Evolutionary conservation across 53 echinoderm and acorn worm species (phyloP), one percentile per base, ranked within the genome.

Genomic region (Antedon mediterranea): DNA sequence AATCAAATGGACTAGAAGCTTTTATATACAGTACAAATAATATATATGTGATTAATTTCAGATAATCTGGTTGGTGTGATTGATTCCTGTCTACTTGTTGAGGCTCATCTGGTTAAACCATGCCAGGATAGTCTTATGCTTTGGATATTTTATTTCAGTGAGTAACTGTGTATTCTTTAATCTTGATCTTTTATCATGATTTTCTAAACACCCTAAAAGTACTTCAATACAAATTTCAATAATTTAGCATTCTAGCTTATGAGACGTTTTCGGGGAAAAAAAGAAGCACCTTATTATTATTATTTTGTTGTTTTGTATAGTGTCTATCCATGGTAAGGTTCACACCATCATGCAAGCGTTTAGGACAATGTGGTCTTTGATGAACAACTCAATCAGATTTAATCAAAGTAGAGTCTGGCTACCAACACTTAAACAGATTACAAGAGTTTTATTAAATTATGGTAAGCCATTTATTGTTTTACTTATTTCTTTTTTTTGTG

Each of bases 131-230:
- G 86, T 26, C 73, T 90, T 30, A 74, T 87, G 82, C 72, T 90
- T 43, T 93, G 93, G 93, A 80, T 93, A 32, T 79, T 90, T 9
- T 70, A 86, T 43, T 83, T 93, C 71, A 88, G 93, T 93, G 83
- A 90, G 93, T 88, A 72, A 37, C 11, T 37, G 4, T 37, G 37
- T 4, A 37, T 4, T 6, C 37, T 37, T 6, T n/a, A n/a, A n/a
- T n/a, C n/a, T n/a, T n/a, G n/a, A n/a, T n/a, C n/a, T n/a, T n/a
- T n/a, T n/a, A n/a, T n/a, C n/a, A n/a, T n/a, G n/a, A n/a, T n/a
- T n/a, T n/a, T n/a, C n/a, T n/a, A n/a, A n/a, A n/a, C n/a, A n/a
- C n/a, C n/a, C n/a, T n/a, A n/a, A n/a, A n/a, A n/a, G n/a, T n/a
- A n/a, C n/a, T n/a, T n/a, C n/a, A n/a, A n/a, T n/a, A n/a, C n/a